Base-by-base conservation (phyloP, 1,140 invertebrate species). In the Leguminivora glycinivorella region DNA sequence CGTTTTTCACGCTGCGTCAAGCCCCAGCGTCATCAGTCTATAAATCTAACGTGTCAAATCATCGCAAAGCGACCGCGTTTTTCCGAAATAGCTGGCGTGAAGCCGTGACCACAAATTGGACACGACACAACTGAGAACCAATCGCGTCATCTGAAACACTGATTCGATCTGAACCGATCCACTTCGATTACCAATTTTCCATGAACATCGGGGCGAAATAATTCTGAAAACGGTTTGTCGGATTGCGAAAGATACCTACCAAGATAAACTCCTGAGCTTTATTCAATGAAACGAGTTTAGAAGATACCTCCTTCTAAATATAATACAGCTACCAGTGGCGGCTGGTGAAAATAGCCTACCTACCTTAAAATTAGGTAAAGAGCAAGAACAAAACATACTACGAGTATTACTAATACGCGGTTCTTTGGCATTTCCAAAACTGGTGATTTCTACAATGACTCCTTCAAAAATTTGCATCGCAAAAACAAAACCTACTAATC, bases 111-210 rank as follows among this genome's bases (percentile, higher is more conserved):
- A 31, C 58, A 17, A 29, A 63, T 63, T 63, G 17, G 25, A 29
- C 58, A 31, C 58, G 58, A 63, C 17, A 22, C 14, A 52, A 43
- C 25, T 31, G 19, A 31, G 14, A 52, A 22, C 47, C 58, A 17
- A 29, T 63, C 29, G 25, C 14, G 14, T 1, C 24, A 31, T 17
- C 26, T 63, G 58, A 34, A 63, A 63, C 58, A 52, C 58, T 12
- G 58, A 63, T 63, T 63, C 58, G 58, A 34, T 63, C 19, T 63
- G 58, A 31, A 34, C 34, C 58, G 29, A 63, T 63, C 14, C 58
- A 34, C 26, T 31, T 63, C 58, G 29, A 34, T 63, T n/a, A n/a
- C n/a, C n/a, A n/a, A n/a, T n/a, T n/a, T 63, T 63, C 58, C 29
- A 34, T 17, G 58, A 34, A 63, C n/a, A 63, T 29, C 58, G 58